Conservation (phyloP, 92 coral and sea anemone genomes). For the Bergia puertoricense region DNA sequence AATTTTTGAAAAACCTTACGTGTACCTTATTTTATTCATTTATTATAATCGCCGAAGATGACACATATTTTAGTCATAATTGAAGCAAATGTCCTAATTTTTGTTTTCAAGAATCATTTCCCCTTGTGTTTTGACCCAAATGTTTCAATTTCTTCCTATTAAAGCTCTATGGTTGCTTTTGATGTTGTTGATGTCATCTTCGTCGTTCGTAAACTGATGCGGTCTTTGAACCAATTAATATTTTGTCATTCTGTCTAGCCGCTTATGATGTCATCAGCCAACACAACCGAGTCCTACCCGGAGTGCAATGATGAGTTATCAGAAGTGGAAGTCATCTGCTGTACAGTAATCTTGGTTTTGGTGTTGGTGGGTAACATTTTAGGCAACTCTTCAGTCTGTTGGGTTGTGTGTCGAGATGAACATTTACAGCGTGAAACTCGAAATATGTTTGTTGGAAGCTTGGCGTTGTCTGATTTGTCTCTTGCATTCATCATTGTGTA, state of each 20-base stretch:
- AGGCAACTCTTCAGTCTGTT: slow-evolving; percentile 11
- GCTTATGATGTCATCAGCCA: background rate
- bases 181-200: too few relatives aligned
- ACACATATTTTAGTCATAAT: too few relatives aligned
- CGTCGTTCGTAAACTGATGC: too few relatives aligned
- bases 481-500: background rate
- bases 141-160: too few relatives aligned
- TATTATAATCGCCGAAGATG: too few relatives aligned
- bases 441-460: slow-evolving; percentile 27
- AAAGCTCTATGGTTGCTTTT: too few relatives aligned
- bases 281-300: background rate
- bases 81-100: too few relatives aligned
- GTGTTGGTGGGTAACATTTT: background rate
- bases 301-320: background rate
- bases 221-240: background rate
- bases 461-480: slow-evolving; percentile 21
- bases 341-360: background rate
- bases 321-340: background rate
- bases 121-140: too few relatives aligned
- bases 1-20: too few relatives aligned
- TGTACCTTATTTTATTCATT: too few relatives aligned
- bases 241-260: background rate
- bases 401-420: background rate
- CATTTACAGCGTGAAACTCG: background rate
- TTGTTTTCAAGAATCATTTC: too few relatives aligned